Evolutionary conservation across 2,797 vertebrate genomes (phyloP).

Genomic region (Stomatorhinus walkeri): DNA sequence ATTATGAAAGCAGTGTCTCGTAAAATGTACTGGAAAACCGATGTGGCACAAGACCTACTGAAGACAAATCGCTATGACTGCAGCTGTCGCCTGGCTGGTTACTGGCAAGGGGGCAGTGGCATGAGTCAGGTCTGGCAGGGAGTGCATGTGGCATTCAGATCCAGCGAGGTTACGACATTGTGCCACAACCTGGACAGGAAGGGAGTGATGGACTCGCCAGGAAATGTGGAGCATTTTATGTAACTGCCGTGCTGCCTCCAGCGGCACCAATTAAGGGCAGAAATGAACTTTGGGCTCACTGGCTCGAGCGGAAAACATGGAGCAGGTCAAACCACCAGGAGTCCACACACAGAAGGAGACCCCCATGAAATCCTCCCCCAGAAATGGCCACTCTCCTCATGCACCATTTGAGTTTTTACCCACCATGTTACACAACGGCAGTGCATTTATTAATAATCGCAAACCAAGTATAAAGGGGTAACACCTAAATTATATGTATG

Average conservation of each 20-base stretch:
- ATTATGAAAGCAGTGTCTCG: neutral
- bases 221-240: conserved; percentile 46
- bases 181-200: neutral
- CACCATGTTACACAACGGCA: neutral
- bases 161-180: neutral
- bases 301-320: conserved; percentile 21
- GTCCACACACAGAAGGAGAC: neutral
- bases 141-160: neutral
- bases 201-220: conserved; percentile 28
- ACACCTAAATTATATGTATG: neutral
- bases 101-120: neutral
- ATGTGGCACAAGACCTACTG: neutral
- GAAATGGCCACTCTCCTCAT: neutral
- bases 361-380: neutral
- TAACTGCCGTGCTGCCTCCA: conserved; percentile 42
- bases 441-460: neutral
- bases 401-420: neutral
- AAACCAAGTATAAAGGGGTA: neutral
- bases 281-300: conserved; percentile 33
- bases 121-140: neutral
- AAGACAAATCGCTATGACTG: neutral
- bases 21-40: neutral
- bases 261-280: neutral
- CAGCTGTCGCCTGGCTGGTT: neutral
- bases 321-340: neutral